phyloP scores from a whole-genome alignment of 2,113 vertebrate genomes.

The Oncorhynchus masou region DNA sequence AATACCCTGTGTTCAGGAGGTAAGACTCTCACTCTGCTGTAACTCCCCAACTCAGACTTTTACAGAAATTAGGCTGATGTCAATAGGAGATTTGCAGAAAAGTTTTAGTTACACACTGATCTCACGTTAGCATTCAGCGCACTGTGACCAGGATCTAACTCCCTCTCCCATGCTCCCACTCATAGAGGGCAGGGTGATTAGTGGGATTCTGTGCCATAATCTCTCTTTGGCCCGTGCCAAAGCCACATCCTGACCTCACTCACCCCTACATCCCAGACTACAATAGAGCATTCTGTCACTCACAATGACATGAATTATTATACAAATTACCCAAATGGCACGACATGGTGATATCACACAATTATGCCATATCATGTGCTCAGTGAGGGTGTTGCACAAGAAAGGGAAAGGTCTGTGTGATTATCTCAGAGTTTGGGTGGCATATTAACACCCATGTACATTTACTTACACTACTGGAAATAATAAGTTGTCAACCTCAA shows the following conservation, averaged over 20 bases:
- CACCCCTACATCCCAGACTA: no score
- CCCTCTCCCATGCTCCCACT: neutral
- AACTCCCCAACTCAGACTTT: neutral
- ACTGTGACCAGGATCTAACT: constrained; percentile 11
- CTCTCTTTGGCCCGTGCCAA: neutral
- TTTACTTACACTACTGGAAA: neutral
- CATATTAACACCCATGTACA: neutral
- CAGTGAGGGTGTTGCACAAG: neutral
- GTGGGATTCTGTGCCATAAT: neutral
- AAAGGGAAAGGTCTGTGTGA: neutral
- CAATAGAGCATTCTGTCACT: no score
- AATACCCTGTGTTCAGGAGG: constrained; percentile 90
- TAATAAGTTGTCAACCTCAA: neutral
- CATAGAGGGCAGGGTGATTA: neutral
- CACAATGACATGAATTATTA: neutral
- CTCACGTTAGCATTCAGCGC: neutral
- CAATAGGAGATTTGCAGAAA: neutral
- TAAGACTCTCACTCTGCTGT: constrained; percentile 52
- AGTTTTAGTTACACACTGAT: neutral
- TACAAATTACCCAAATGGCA: neutral
- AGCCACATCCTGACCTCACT: neutral
- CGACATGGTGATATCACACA: no score
- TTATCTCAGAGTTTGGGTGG: neutral
- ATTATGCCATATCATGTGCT: neutral
- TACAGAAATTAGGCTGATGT: no score